phyloP scores from a whole-genome alignment of 2,113 vertebrate species.

The Erythrolamprus reginae region DNA sequence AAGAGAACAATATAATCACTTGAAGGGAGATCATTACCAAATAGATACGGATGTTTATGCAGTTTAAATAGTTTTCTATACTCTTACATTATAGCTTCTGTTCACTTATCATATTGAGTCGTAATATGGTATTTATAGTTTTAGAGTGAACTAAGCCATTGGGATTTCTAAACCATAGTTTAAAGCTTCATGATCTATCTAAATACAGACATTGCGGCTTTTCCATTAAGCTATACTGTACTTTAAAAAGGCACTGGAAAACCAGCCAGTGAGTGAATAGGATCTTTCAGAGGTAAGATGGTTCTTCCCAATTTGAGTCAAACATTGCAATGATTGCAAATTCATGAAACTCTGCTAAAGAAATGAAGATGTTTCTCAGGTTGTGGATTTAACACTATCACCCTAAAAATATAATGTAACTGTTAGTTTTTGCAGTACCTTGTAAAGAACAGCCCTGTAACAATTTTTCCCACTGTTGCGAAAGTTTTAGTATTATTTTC shows the following conservation, averaged over 20 bases:
- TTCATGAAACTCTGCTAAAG: not conserved
- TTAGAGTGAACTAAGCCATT: not conserved
- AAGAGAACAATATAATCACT: not conserved
- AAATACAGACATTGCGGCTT: not conserved
- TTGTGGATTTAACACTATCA: not conserved
- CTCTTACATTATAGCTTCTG: not conserved
- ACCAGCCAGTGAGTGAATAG: not conserved
- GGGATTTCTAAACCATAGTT: not conserved
- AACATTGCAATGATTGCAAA: not conserved
- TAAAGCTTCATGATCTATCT: not conserved
- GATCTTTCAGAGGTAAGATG: not conserved
- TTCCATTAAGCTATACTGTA: not conserved
- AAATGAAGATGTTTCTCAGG: not conserved
- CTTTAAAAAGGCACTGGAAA: not conserved
- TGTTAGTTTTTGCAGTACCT: not conserved
- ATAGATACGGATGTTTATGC: not conserved
- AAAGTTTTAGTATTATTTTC: not conserved
- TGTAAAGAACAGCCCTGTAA: conserved; percentile 9
- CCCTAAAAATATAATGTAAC: not conserved
- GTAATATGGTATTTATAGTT: not conserved
- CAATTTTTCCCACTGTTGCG: not conserved
- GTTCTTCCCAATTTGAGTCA: not conserved
- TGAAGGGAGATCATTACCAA: not conserved
- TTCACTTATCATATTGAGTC: not conserved
- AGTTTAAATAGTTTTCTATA: not conserved